Base-by-base conservation (phyloP, 2,113 vertebrate species). In the Cyanistes caeruleus region DNA sequence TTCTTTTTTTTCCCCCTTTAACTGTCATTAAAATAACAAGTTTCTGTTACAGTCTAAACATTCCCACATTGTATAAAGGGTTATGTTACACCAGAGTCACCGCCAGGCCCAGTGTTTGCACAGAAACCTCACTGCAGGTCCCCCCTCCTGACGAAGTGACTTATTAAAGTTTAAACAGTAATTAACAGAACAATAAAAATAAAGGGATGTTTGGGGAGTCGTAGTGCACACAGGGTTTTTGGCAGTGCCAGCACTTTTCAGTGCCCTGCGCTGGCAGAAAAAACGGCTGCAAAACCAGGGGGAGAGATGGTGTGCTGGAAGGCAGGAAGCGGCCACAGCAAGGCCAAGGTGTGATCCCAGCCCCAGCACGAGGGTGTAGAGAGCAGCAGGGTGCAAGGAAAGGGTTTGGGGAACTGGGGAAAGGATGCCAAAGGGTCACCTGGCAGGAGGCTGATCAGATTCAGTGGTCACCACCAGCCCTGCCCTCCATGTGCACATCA, bases 41-140 rank as follows among this genome's bases (percentile, higher is more conserved):
- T 98, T 98, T 98, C 98, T 98, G 98, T 98, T 99, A 98, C 98
- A 99, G 99, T 99, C 98, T 98, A 99, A 99, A 99, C 99, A 99
- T 99, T 99, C 99, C 98, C 99, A 99, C 99, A 98, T 98, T 97
- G 97, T 98, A 98, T 98, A 98, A 98, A 98, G 93, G 98, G 98
- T 98, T 97, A 97, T 98, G 97, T 98, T 98, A 98, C 97, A 98
- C 98, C 55, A 96, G 96, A 98, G 98, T 98, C 98, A 98, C 98
- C 95, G 92, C 97, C 96, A 97, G 97, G 97, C 98, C 97, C 97
- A 97, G 39, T 98, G 98, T 98, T 98, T 98, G 96, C 98, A 98
- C 95, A 98, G 98, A 98, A 98, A 97, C 98, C 98, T 98, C 97
- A 94, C 98, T 97, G 98, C 98, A 98, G 97, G 97, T 98, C 98